A percentile compares a stretch with the other conserved stretches of the same genome.
Conservation (phyloP, 92 coral and sea anemone species). For the Bergia puertoricense region DNA sequence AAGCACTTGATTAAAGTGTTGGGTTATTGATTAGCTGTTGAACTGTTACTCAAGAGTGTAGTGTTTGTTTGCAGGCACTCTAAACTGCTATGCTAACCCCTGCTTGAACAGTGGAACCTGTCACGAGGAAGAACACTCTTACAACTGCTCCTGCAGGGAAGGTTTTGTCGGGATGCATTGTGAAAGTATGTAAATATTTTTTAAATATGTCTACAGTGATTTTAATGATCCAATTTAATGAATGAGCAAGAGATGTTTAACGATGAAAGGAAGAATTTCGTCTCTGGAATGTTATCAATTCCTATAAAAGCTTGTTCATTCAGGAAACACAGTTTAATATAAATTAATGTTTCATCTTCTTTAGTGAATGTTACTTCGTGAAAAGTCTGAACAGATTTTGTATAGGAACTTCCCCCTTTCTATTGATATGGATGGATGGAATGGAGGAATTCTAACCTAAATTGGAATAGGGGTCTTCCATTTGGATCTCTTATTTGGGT, state of each 20-base stretch:
- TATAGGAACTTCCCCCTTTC: neutral
- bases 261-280: too few relatives aligned
- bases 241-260: neutral
- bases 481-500: too few relatives aligned
- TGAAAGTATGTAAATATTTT: constrained; percentile 67
- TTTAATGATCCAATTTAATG: neutral
- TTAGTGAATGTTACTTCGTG: neutral
- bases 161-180: constrained; percentile 88
- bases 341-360: too few relatives aligned
- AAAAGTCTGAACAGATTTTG: too few relatives aligned
- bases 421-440: neutral
- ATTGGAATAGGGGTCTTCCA: too few relatives aligned
- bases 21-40: neutral
- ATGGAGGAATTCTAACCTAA: neutral
- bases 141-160: constrained; percentile 83
- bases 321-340: too few relatives aligned
- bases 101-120: constrained; percentile 90
- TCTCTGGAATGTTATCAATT: too few relatives aligned
- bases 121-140: constrained; percentile 81
- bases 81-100: constrained; percentile 71
- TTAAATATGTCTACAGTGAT: too few relatives aligned
- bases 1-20: neutral
- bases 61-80: constrained; percentile 15
- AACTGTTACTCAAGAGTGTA: neutral
- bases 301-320: too few relatives aligned